Base-by-base conservation (phyloP, 1,140 invertebrate species). In the Conus ventricosus region DNA sequence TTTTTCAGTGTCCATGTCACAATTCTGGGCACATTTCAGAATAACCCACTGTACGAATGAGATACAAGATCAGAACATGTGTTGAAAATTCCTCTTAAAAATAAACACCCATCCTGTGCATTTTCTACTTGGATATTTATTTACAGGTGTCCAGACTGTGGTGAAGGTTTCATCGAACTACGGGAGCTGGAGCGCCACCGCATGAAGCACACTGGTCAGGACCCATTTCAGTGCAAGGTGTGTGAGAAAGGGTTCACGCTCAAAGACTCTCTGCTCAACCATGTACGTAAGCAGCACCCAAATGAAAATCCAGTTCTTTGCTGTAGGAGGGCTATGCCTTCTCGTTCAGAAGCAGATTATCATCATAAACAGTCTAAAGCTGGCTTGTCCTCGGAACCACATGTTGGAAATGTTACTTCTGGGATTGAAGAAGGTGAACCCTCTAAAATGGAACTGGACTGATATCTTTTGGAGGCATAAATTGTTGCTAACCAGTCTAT, bases 171-270 rank as follows among this genome's bases (percentile, higher is more conserved):
- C 85, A 63, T 90, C 57, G 89, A 90, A 57, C 87, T 87, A n/a
- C 60, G 89, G 15, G 88, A 90, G 54, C 88, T 90, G 54, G 57
- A 84, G 27, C 80, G 89, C 17, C 89, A 90, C 71, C 86, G 80
- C 7, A 67, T 85, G 4, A 86, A 80, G 4, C 89, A 90, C 88
- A 90, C 89, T 5, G 89, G 89, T 15, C 71, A 88, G 54, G 63
- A 85, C 17, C 67, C 89, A 4, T 90, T 88, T 60, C 63, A 25
- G 27, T 90, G 89, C 75, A 23, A 6, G 15, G 81, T 88, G 71
- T 90, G 89, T 53, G 85, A 85, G 13, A 78, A 83, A 4, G 89
- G 89, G 20, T 90, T 90, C 83, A 90, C 89, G 4, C 60, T 90
- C 25, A 87, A 87, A 55, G 85, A 88, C 11, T 90, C 89, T 4